Evolutionary conservation across 2,113 vertebrate species (phyloP).

Genomic region (Eurystomus gularis): DNA sequence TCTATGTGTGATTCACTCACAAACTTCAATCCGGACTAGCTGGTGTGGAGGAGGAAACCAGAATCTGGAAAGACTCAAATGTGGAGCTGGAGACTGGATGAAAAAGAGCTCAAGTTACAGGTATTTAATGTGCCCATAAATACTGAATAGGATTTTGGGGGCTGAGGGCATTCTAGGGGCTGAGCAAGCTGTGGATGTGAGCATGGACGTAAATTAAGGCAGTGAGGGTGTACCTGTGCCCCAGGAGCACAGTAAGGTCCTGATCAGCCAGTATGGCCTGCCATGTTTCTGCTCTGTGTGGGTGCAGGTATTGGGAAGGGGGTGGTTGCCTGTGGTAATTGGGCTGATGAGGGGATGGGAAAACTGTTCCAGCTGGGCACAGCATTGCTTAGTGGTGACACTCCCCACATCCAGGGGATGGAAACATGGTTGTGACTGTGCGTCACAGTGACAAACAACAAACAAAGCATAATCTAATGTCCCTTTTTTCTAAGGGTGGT

Average conservation of each 20-base stretch:
- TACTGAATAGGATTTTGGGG: background rate
- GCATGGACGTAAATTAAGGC: background rate
- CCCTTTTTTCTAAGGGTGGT: background rate
- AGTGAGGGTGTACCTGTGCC: background rate
- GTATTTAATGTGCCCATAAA: background rate
- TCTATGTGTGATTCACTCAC: background rate
- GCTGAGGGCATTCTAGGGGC: background rate
- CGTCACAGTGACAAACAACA: rapidly evolving
- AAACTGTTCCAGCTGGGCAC: background rate
- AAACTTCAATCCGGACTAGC: background rate
- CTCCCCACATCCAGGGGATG: rapidly evolving
- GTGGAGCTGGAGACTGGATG: background rate
- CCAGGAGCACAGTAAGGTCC: too few relatives aligned
- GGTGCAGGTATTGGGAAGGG: rapidly evolving
- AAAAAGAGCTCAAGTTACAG: background rate
- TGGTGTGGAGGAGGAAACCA: background rate
- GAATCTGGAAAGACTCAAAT: background rate
- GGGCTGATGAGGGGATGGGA: background rate
- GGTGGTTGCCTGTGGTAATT: rapidly evolving
- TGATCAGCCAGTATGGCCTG: too few relatives aligned
- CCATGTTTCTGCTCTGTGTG: background rate
- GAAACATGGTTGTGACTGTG: too few relatives aligned
- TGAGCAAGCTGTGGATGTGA: background rate
- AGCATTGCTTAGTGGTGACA: rapidly evolving
- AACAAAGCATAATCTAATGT: rapidly evolving